A percentile compares a stretch with the other conserved stretches of the same genome.
These are phyloP conservation scores for Trematomus bernacchii DNA, from an alignment of 2,797 vertebrate genomes.

Conservation along the genomic window DNA sequence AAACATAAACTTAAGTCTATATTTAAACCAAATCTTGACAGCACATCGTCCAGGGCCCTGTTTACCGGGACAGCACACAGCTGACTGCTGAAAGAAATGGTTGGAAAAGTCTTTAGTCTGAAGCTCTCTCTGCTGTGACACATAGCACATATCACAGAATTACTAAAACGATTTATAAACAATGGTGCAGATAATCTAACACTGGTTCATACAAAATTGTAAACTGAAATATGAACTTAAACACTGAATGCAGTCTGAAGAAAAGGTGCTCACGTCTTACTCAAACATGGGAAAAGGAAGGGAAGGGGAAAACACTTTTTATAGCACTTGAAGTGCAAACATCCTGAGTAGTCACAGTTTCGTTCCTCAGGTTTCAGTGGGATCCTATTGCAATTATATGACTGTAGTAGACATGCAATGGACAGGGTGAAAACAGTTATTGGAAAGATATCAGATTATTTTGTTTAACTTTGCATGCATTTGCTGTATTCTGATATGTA, in stretches of 20 bases:
- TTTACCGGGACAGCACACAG: conserved; percentile 26
- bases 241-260: neutral
- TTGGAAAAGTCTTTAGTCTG: conserved; percentile 3
- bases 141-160: conserved; percentile 3
- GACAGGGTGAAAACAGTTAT: neutral
- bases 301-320: conserved; percentile 45
- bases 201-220: neutral
- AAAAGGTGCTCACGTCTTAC: neutral
- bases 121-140: conserved; percentile 9
- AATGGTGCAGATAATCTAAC: neutral
- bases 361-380: neutral
- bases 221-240: conserved; percentile 8
- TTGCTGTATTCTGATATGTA: neutral
- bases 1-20: conserved; percentile 65
- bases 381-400: neutral
- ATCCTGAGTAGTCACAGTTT: conserved; percentile 53
- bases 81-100: conserved; percentile 25
- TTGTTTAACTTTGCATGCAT: neutral
- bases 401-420: neutral
- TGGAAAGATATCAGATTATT: no score
- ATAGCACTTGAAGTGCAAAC: conserved; percentile 55
- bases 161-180: neutral
- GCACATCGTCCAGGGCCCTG: conserved; percentile 33
- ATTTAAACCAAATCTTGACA: conserved; percentile 56
- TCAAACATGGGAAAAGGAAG: conserved; percentile 38